Evolutionary conservation across 2,113 vertebrate species (phyloP), one percentile per base, ranked within the genome.

Genomic region (Arenaria interpres): DNA sequence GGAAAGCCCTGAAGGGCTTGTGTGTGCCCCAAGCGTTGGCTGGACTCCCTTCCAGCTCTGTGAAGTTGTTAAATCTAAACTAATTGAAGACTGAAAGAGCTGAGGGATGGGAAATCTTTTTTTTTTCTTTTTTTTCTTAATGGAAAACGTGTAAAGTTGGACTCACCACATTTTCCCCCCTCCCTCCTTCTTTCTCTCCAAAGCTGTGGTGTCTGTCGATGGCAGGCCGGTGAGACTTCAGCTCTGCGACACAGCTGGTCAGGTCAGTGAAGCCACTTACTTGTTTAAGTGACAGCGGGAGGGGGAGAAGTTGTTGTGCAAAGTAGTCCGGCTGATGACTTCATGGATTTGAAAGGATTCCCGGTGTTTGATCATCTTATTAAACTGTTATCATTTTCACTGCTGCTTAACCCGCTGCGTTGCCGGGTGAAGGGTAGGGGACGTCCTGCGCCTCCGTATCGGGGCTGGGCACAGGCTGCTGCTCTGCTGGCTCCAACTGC

Each of bases 231-330:
- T 99, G 97, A 97, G 98, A 91, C 98, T 99, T 67, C 99, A 99
- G 97, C 99, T 99, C 85, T 99, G 99, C 86, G 99, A 99, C 98
- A 99, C 98, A 30, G 99, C 99, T 9, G 99, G 99, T 97, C 99
- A 99, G 99, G 99, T 99, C 95, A 98, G 99, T 99, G 96, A 73
- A 95, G 84, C 80, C 79, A 35, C 89, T 87, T 82, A 59, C 3
- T 87, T 80, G 53, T 95, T 87, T 63, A 60, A 92, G 74, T 80
- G 94, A 86, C 89, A 86, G 75, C 13, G 54, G 93, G 93, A 93
- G 90, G 94, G 94, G 94, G 46, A 64, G 63, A 93, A 86, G 91
- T 72, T 74, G 72, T 66, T 77, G 69, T 5, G 14, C 78, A 74
- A 63, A 81, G 89, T 43, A 71, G 78, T 72, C 59, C 35, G 15